Evolutionary conservation across 2,797 vertebrate species (phyloP).

Genomic region (Peromyscus eremicus): DNA sequence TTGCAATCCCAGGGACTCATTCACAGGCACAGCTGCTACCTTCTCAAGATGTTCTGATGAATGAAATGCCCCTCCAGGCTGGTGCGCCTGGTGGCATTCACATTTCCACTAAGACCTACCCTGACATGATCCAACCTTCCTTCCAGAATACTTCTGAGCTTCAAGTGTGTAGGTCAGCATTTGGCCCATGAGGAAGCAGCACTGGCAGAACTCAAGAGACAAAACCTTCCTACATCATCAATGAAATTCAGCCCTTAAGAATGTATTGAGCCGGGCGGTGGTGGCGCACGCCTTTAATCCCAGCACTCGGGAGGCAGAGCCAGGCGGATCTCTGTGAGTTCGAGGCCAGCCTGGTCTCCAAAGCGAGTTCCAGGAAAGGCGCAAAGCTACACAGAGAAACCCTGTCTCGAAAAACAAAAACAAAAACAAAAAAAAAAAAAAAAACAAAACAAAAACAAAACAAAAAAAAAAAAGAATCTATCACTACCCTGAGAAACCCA

Average conservation of each 20-base stretch:
- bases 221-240: background rate
- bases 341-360: too few relatives aligned
- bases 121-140: background rate
- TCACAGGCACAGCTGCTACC: background rate
- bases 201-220: background rate
- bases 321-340: too few relatives aligned
- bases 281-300: too few relatives aligned
- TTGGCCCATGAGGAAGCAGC: background rate
- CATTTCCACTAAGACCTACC: background rate
- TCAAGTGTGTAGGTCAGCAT: background rate
- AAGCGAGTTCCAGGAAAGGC: too few relatives aligned
- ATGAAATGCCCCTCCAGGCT: background rate
- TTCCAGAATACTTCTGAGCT: background rate
- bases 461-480: too few relatives aligned
- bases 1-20: background rate
- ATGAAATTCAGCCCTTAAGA: background rate
- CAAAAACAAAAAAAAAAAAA: too few relatives aligned
- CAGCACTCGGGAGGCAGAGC: too few relatives aligned
- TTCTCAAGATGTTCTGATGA: background rate
- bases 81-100: background rate
- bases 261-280: too few relatives aligned
- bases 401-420: too few relatives aligned
- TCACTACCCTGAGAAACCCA: background rate
- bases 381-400: too few relatives aligned
- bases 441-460: too few relatives aligned